Base-by-base conservation (phyloP, 1,140 invertebrate species). In the Drosophila dunni region DNA sequence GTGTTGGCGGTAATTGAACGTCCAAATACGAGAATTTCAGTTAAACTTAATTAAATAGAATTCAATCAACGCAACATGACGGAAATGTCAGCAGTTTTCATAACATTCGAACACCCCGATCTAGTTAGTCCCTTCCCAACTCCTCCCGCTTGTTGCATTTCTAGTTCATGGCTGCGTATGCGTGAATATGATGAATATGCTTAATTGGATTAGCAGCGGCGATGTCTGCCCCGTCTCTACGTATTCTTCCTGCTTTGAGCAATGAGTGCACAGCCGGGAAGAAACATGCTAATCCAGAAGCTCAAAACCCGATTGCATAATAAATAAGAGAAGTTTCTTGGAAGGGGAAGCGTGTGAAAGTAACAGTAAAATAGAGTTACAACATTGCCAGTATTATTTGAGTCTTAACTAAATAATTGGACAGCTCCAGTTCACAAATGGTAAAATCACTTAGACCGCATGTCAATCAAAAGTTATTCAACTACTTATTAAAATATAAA, bases 121-220 rank as follows among this genome's bases (percentile, higher is more conserved):
- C 56, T 42, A 24, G 63, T 58, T 46, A 36, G 57, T 20, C 17
- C 17, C 17, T 20, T 20, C 17, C 17, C 17, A 20, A 20, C 17
- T 20, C 17, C 17, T 20, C 17, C 17, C 64, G 50, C 61, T 57
- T 45, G 53, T 57, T 71, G 72, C 45, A 61, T 53, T 79, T 86
- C 75, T 86, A 81, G 82, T 85, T 86, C 70, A 85, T 69, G 76
- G 83, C 79, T 82, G 82, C 79, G 79, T 88, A 86, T 64, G 76
- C 68, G 58, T 88, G 72, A 88, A 82, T 88, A 88, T 86, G 72
- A 88, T 79, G 83, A 86, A 82, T 83, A 69, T 69, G 69, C 79
- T 79, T 86, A 86, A 86, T 86, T 86, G 83, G 83, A 86, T 86
- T 86, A 86, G 76, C 72, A 46, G 72, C 61, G 50, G 53, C 66